A percentile compares a stretch with the other conserved stretches of the same genome.
phyloP scores from a whole-genome alignment of 1,140 invertebrate genomes.

The Onthophagus taurus region DNA sequence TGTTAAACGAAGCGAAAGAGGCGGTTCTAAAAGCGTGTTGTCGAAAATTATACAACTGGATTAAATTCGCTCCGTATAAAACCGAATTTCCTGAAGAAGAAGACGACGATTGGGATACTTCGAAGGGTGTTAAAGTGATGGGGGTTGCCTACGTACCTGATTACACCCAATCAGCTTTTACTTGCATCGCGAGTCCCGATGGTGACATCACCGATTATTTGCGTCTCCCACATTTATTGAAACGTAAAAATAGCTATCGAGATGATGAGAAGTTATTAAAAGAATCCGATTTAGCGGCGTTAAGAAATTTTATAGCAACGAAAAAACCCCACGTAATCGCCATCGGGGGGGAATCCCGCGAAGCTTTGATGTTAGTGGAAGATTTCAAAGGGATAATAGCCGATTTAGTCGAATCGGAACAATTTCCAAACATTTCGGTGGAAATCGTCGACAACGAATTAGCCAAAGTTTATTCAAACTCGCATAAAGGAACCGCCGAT shows the following conservation, averaged over 20 bases:
- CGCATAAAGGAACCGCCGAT: slow-evolving; percentile 74
- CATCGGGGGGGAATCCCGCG: slow-evolving; percentile 83
- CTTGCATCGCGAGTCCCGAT: slow-evolving; percentile 75
- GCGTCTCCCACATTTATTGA: slow-evolving; percentile 74
- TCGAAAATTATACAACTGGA: slow-evolving; percentile 81
- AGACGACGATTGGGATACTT: slow-evolving; percentile 84
- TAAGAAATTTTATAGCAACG: slow-evolving; percentile 76
- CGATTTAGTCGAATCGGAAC: slow-evolving; percentile 71
- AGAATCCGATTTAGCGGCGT: slow-evolving; percentile 69
- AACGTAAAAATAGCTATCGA: slow-evolving; percentile 66
- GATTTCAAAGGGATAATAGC: slow-evolving; percentile 73
- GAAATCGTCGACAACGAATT: slow-evolving; percentile 92
- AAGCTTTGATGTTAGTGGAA: slow-evolving; percentile 74
- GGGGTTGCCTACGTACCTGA: slow-evolving; percentile 83
- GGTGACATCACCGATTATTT: slow-evolving; percentile 89
- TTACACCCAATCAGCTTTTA: slow-evolving; percentile 78
- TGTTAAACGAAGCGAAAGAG: slow-evolving; percentile 84
- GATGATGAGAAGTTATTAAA: slow-evolving; percentile 64
- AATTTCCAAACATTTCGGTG: slow-evolving; percentile 78
- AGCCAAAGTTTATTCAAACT: slow-evolving; percentile 81
- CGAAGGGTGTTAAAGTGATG: slow-evolving; percentile 71
- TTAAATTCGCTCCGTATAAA: slow-evolving; percentile 83
- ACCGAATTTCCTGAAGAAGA: slow-evolving; percentile 73
- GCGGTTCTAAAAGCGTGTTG: slow-evolving; percentile 76
- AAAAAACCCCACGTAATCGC: slow-evolving; percentile 93